Evolutionary conservation across 1,140 invertebrate species (phyloP), one percentile per base, ranked within the genome.

Genomic region (Bombus balteatus): DNA sequence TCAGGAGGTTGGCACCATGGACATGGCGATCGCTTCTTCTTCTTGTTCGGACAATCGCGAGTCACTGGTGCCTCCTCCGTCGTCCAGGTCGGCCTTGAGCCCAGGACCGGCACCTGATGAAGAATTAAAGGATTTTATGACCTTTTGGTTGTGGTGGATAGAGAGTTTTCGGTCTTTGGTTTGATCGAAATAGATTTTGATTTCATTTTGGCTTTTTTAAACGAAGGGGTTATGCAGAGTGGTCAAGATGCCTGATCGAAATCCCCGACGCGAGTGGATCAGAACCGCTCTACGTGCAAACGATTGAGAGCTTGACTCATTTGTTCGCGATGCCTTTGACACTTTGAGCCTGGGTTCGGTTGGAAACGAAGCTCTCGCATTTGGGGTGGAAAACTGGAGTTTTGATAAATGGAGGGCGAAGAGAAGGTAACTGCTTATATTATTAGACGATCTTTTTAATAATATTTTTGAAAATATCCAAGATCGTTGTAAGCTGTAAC

Each of bases 1-100:
- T 97, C 97, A 97, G 95, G 97, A 97, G 25, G 93, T 92, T 59
- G 94, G 94, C 81, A 96, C 96, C 70, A 96, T 94, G n/a, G 96
- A 95, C 96, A 96, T 96, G 34, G 95, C 93, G 73, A 96, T 96
- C 81, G 96, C 96, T 83, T 97, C 96, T 71, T 96, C 96, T 72
- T 95, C 95, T 92, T 93, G 95, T 91, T 93, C 95, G 94, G 92
- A 93, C 88, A 94, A 80, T 88, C 92, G 88, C 47, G 93, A 91
- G 57, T 91, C 93, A 81, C 87, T 93, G 70, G 90, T 92, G 75
- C 79, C 90, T 70, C 93, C 92, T 72, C 91, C 91, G n/a, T 92
- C 93, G 57, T 92, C 92, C 65, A 91, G 90, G 47, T 92, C 92
- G 74, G 83, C 89, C 71, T 92, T 92, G 88, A 93, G 88, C 53